Percentiles rank a stretch among this genome's conserved stretches.
Conservation (phyloP, 2,797 vertebrate species). For the Podargus strigoides region DNA sequence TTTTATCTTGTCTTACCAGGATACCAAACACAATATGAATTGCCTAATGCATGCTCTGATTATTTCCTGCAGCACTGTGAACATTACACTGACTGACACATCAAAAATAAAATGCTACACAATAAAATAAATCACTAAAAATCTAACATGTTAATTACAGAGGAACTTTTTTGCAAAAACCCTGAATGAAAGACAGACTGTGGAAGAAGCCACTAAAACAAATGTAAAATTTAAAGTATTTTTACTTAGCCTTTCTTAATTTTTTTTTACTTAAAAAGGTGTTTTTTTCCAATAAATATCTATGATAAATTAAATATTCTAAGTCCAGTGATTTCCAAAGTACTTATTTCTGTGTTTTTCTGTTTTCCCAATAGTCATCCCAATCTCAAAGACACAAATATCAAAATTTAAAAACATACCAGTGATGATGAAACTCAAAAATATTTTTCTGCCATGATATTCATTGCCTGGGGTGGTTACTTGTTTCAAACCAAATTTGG, state of each 20-base stretch:
- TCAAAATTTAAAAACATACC: not conserved
- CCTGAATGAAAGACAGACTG: not conserved
- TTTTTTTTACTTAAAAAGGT: not conserved
- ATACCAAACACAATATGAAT: not conserved
- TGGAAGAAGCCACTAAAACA: not conserved
- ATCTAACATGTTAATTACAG: conserved; percentile 48
- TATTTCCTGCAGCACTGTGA: conserved; percentile 36
- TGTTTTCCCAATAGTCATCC: not conserved
- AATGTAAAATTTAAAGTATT: not conserved
- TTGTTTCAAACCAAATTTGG: conserved; percentile 3
- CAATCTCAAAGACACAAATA: conserved; percentile 14
- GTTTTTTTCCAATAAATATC: not conserved
- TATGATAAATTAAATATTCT: conserved; percentile 12
- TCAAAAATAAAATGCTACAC: conserved; percentile 14
- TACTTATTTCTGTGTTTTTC: not conserved
- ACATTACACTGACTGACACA: conserved; percentile 31
- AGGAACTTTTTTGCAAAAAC: not conserved
- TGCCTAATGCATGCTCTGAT: conserved; percentile 27
- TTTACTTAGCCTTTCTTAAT: not conserved
- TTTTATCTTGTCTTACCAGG: conserved; percentile 50
- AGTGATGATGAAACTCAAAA: conserved; percentile 7
- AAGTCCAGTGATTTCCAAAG: conserved; percentile 5
- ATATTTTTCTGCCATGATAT: not conserved
- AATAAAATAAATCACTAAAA: conserved; percentile 44
- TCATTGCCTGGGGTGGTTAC: conserved; percentile 29